Evolutionary conservation across 1,140 invertebrate genomes (phyloP).

Genomic region (Ptiloglossa arizonensis): DNA sequence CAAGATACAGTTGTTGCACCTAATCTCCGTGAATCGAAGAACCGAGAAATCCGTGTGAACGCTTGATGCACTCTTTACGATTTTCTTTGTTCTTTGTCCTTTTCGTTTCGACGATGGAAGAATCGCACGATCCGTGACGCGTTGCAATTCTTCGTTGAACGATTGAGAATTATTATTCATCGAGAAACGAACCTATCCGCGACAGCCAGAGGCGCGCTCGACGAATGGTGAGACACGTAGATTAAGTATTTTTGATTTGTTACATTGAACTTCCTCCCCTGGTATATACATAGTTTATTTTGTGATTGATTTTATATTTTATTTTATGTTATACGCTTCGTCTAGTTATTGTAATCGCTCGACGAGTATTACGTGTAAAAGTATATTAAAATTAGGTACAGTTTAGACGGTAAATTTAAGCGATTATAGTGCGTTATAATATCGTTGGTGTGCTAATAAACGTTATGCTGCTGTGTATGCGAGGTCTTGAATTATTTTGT

Average conservation of each 20-base stretch:
- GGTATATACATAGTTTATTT: slow-evolving; percentile 46
- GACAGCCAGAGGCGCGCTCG: not conserved
- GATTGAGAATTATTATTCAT: too few relatives aligned
- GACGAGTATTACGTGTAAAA: slow-evolving; percentile 57
- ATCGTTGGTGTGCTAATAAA: slow-evolving; percentile 80
- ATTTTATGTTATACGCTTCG: slow-evolving; percentile 64
- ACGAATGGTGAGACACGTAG: not conserved
- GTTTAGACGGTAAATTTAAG: slow-evolving; percentile 66
- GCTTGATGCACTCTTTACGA: too few relatives aligned
- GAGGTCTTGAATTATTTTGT: slow-evolving; percentile 80
- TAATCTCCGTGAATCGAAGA: too few relatives aligned
- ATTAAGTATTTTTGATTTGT: slow-evolving; percentile 37
- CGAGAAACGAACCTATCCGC: slow-evolving; percentile 14
- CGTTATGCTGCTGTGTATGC: slow-evolving; percentile 79
- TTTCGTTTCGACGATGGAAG: too few relatives aligned
- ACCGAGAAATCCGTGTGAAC: too few relatives aligned
- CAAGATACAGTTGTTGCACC: too few relatives aligned
- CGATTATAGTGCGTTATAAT: slow-evolving; percentile 74
- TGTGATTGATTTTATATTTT: slow-evolving; percentile 56
- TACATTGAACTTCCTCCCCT: slow-evolving; percentile 30
- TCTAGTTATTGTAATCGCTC: slow-evolving; percentile 63
- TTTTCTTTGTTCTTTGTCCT: too few relatives aligned
- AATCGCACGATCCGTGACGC: too few relatives aligned
- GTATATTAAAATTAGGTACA: slow-evolving; percentile 67
- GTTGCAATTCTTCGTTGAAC: too few relatives aligned